Evolutionary conservation across 2,888 invertebrate species (phyloP), one percentile per base, ranked within the genome.

Genomic region (Synergus umbraculus): DNA sequence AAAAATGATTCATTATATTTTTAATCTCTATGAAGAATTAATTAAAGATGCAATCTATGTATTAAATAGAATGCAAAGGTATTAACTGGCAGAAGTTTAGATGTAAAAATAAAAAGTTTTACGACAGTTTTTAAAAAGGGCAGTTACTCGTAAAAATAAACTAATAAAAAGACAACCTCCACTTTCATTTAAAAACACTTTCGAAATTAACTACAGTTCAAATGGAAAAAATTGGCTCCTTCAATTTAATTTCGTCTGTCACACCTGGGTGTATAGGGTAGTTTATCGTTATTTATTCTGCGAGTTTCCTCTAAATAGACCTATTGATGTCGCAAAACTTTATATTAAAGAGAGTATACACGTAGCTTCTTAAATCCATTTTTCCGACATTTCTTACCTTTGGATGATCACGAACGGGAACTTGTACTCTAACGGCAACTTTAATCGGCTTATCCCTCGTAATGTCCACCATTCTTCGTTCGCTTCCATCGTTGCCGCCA

Each of bases 401-500:
- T 76, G 97, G 97, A 92, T 97, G 97, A 92, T 97, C 97, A 84
- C 96, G 94, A 78, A 97, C 97, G 12, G 97, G 97, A 79, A 97
- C 97, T 82, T 96, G 96, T 79, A 97, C 97, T 88, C 96, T 94
- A 84, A 97, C 97, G 87, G 97, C 96, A 86, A 97, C 96, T 93
- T 97, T 97, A 87, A 97, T 96, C 58, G 97, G 97, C 91, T 97
- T 97, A 93, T 97, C 97, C 87, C 97, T 93, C 64, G 97, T 97
- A 89, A 97, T 97, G 93, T 97, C 97, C 88, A 96, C 94, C 96
- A 97, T 96, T 91, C 96, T 94, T 85, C 96, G 93, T 90, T 96
- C 94, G 82, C 89, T 88, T 79, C 90, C 89, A 66, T 90, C 90
- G 79, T 87, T 89, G 37, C 88, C 87, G 18, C 88, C 88, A 66